Evolutionary conservation across 2,113 vertebrate species (phyloP).

Genomic region (Xenopus tropicalis): UCB_Xtro_10.0 CM004447.2:96657001-96657500

Average conservation of each 20-base stretch:
- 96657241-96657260: no score
- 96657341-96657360: no score
- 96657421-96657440: background rate
- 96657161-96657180: background rate
- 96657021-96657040: no score
- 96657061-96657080: no score
- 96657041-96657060: no score
- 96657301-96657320: background rate
- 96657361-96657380: no score
- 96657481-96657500: background rate
- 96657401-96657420: background rate
- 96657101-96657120: constrained; percentile 2
- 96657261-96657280: no score
- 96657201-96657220: no score
- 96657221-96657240: no score
- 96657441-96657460: background rate
- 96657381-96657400: no score
- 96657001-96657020: no score
- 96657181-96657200: background rate
- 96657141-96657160: background rate
- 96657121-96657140: constrained; percentile 3
- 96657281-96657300: no score
- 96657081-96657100: background rate
- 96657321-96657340: background rate
- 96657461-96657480: background rate